Conservation (phyloP, 2,888 invertebrate species). For the Biston stratarius region DNA sequence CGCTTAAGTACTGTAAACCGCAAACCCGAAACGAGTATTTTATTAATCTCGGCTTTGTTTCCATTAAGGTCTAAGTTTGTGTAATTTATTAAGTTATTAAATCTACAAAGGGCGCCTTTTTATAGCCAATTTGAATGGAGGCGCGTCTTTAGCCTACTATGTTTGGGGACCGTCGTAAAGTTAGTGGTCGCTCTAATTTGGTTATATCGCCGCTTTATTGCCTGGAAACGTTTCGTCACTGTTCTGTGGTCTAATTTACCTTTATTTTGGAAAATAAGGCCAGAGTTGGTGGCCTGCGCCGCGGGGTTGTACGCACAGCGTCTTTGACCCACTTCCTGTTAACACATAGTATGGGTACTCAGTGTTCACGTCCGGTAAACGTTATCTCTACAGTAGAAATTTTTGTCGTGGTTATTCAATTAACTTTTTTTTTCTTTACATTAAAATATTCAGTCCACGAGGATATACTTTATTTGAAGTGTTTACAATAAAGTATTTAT, state of each 20-base stretch:
- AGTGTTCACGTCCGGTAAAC: no score
- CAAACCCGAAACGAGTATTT: slow-evolving; percentile 27
- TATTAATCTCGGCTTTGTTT: slow-evolving; percentile 40
- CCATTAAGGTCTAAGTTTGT: slow-evolving; percentile 42
- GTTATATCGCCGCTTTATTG: slow-evolving; percentile 47
- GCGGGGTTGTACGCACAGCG: background rate
- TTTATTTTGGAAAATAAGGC: slow-evolving; percentile 37
- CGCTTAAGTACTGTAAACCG: slow-evolving; percentile 12
- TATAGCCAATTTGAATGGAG: slow-evolving; percentile 50
- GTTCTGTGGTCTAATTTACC: slow-evolving; percentile 45
- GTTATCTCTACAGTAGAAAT: no score
- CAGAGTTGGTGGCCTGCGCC: background rate
- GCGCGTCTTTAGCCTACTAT: slow-evolving; percentile 40
- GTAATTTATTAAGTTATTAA: slow-evolving; percentile 50
- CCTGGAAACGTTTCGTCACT: slow-evolving; percentile 46
- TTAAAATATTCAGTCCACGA: no score
- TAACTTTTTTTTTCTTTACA: no score
- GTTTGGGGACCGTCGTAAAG: slow-evolving; percentile 45
- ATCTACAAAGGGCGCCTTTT: slow-evolving; percentile 45
- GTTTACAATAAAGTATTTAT: no score
- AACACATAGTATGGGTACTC: no score
- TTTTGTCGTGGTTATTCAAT: no score
- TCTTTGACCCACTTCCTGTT: background rate
- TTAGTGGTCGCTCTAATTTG: slow-evolving; percentile 49
- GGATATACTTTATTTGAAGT: no score